Evolutionary conservation across 2,888 invertebrate genomes (phyloP), one percentile per base, ranked within the genome.

Genomic region (Halictus ligatus): DNA sequence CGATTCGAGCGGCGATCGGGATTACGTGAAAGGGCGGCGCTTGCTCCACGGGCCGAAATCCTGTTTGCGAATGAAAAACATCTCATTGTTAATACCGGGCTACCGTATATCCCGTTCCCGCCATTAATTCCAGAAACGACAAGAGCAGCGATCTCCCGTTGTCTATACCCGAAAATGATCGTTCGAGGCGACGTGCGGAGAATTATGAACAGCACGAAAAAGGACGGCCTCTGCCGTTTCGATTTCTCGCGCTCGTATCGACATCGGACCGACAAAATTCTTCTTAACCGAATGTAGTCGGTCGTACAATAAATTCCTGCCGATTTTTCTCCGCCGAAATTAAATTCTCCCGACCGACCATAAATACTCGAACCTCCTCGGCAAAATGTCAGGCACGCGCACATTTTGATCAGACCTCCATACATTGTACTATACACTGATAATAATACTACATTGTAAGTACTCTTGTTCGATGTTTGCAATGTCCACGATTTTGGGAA

Each of bases 121-220:
- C 25, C 80, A 60, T 85, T 85, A 77, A 83, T 85, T 75, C 77
- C 29, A 67, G 79, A 83, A 76, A 81, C 77, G 84, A 81, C 78
- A 69, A 64, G 60, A 48, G 81, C 84, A 81, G 75, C 77, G 73
- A 77, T 77, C 81, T 74, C 64, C 29, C 40, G 84, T 77, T 84
- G 74, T 77, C 80, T 84, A 74, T 81, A 81, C 77, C 40, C 81
- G 73, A 48, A 75, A 84, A 81, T 60, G 84, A 81, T 77, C 84
- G 84, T 81, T 81, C 74, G 54, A 25, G 67, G 84, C 81, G 77
- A 76, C 83, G 76, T 48, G 73, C 3, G 1, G 71, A 79, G 67
- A 82, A 83, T 85, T 82, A 85, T 76, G 83, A 73, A 58, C 78
- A 64, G 60, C 35, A 75, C 58, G 84, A 78, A 78, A 82, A 82